These are phyloP conservation scores for Naso thynnoides DNA, from an alignment of 2,797 vertebrate genomes.

Conservation along the genomic window DNA sequence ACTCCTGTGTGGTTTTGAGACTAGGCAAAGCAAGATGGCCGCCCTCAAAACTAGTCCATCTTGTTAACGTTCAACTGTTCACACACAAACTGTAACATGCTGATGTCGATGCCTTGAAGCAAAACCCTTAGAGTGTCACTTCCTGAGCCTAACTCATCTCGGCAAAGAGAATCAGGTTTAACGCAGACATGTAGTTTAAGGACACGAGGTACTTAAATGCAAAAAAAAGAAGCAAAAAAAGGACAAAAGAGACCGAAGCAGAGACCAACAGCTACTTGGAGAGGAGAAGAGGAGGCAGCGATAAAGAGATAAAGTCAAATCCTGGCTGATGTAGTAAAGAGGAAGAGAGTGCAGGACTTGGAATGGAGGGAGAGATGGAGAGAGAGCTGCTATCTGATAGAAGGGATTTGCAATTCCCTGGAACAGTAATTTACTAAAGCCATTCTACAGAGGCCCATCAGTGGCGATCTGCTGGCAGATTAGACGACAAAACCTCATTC, in stretches of 20 bases:
- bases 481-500: slow-evolving; percentile 80
- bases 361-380: slow-evolving; percentile 67
- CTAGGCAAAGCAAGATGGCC: slow-evolving; percentile 59
- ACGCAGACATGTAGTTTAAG: slow-evolving; percentile 18
- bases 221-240: slow-evolving; percentile 3
- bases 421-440: slow-evolving; percentile 86
- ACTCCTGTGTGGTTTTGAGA: slow-evolving; percentile 40
- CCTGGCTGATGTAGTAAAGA: slow-evolving; percentile 65
- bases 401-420: slow-evolving; percentile 83
- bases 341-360: slow-evolving; percentile 60
- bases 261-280: slow-evolving; percentile 23
- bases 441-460: slow-evolving; percentile 84
- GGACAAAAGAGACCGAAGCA: slow-evolving; percentile 6
- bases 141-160: slow-evolving; percentile 45
- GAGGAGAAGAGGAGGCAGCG: slow-evolving; percentile 43
- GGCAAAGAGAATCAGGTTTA: slow-evolving; percentile 19
- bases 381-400: slow-evolving; percentile 78
- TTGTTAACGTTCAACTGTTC: slow-evolving; percentile 63
- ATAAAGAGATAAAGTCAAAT: slow-evolving; percentile 72
- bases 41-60: slow-evolving; percentile 68
- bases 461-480: slow-evolving; percentile 82
- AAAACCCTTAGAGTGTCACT: slow-evolving; percentile 37
- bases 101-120: slow-evolving; percentile 39
- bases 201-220: slow-evolving; percentile 31
- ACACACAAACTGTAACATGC: slow-evolving; percentile 15